Evolutionary conservation across 2,888 invertebrate species (phyloP), one percentile per base, ranked within the genome.

Genomic region (Uloborus plumipes): DNA sequence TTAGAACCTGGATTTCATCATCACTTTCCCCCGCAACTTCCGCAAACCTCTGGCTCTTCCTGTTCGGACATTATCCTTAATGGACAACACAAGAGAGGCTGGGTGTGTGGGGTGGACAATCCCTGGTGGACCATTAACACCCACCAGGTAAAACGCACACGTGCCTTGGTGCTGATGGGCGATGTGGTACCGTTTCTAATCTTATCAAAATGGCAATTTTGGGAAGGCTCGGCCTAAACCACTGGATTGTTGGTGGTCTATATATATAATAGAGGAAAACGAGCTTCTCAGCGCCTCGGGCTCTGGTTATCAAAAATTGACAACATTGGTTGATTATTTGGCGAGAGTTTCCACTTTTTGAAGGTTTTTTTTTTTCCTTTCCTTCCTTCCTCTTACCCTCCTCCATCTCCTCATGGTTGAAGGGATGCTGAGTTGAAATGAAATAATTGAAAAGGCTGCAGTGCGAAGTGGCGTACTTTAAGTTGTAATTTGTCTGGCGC

Each of bases 201-300:
- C 80, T 81, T 81, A 81, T 81, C 80, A 81, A 81, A 81, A 65
- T 74, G 64, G 74, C 80, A 69, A 80, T 80, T 80, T 73, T 39
- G 66, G 50, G 22, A 26, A 53, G 16, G 15, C 22, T 58, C 20
- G 31, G 31, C 73, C 55, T 20, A 55, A 55, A 47, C 22, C 31
- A 39, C 64, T 39, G 70, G 55, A 39, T 39, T 39, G 39, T 39
- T n/a, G 39, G 39, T 11, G 61, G 18, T n/a, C 65, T 7, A 18
- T n/a, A 47, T 51, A 50, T 67, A 67, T 62, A 80, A 69, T 67
- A 62, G 73, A 69, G 79, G 73, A 70, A 65, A 62, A 26, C 31
- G 65, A 71, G 77, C 70, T 53, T 80, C 39, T 80, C 80, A 74
- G 55, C 80, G 62, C 79, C 70, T 22, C 9, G 55, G 49, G 39